These are phyloP conservation scores for Wasmannia auropunctata DNA, from an alignment of 1,140 invertebrate species.

Conservation along the genomic window DNA sequence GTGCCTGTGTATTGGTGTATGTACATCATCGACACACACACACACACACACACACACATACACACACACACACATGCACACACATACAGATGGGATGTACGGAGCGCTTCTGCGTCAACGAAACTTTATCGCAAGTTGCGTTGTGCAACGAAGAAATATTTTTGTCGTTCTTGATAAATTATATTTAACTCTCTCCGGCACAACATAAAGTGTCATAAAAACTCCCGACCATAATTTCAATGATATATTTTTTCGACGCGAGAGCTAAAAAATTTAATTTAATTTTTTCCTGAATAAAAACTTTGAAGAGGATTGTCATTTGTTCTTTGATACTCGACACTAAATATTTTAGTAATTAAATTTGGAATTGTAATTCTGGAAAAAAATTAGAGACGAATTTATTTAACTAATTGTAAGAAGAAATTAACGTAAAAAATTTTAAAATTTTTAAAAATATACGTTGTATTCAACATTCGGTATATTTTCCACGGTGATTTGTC, in stretches of 20 bases:
- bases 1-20: not conserved
- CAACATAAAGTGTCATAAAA: not conserved
- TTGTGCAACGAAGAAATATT: slow-evolving; percentile 30
- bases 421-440: not conserved
- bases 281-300: not conserved
- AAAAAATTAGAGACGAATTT: not conserved
- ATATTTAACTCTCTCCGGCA: slow-evolving; percentile 29
- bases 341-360: slow-evolving; percentile 2
- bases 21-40: not conserved
- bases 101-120: slow-evolving; percentile 36
- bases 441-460: not conserved
- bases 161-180: slow-evolving; percentile 36
- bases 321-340: not conserved
- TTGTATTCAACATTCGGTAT: not conserved
- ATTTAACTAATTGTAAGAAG: not conserved
- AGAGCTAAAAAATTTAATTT: too few species aligned
- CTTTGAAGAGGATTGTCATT: not conserved
- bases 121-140: slow-evolving; percentile 38
- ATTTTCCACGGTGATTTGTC: slow-evolving; percentile 17
- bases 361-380: not conserved
- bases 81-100: not conserved
- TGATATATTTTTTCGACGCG: not conserved
- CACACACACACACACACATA: too few species aligned
- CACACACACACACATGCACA: too few species aligned
- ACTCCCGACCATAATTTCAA: not conserved